These are phyloP conservation scores for Lontra canadensis DNA, from an alignment of 2,113 vertebrate genomes.

Conservation along the genomic window DNA sequence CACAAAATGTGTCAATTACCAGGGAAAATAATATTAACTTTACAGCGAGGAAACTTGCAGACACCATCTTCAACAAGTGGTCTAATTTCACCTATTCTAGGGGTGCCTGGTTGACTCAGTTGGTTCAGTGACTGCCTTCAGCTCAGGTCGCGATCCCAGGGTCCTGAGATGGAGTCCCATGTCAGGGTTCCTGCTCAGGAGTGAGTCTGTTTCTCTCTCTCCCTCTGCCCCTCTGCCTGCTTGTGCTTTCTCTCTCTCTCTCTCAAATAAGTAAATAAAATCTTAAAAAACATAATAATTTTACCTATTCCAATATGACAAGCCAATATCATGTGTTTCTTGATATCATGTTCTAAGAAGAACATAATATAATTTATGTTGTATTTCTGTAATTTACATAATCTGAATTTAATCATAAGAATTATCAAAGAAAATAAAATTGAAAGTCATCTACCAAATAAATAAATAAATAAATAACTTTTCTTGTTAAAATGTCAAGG, in stretches of 20 bases:
- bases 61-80: neutral
- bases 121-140: neutral
- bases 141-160: neutral
- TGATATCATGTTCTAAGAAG: neutral
- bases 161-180: neutral
- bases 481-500: neutral
- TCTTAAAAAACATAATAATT: neutral
- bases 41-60: neutral
- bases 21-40: neutral
- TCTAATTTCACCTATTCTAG: neutral
- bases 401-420: neutral
- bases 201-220: neutral
- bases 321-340: neutral
- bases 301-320: neutral
- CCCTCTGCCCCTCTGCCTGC: too few species aligned
- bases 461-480: neutral
- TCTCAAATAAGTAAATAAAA: neutral
- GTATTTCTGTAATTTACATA: neutral
- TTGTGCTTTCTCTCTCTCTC: neutral
- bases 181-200: neutral
- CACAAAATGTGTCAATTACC: neutral
- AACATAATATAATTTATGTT: neutral
- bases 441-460: neutral
- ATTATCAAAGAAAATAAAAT: neutral
- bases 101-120: neutral